Conservation (phyloP, 1,140 invertebrate genomes). For the Phortica variegata region DNA sequence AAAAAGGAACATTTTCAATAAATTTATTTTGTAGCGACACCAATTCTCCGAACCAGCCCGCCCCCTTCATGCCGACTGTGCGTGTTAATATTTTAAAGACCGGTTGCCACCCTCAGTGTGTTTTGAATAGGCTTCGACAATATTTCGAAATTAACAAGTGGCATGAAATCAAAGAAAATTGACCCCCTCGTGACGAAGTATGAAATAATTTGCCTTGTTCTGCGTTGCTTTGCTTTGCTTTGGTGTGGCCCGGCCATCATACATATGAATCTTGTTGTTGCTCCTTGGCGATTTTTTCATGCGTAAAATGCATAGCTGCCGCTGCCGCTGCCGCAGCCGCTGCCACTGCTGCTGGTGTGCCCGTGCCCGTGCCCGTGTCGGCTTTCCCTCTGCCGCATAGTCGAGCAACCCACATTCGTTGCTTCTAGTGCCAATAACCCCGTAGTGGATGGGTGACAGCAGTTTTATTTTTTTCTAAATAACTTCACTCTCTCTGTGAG, state of each 20-base stretch:
- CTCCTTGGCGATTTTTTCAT: constrained; percentile 26
- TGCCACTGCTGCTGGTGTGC: constrained; percentile 4
- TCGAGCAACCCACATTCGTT: too few species aligned
- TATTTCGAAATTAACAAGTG: constrained; percentile 41
- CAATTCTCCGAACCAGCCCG: too few species aligned
- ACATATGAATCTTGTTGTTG: constrained; percentile 9
- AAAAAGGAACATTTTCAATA: too few species aligned
- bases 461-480: too few species aligned
- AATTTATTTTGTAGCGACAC: too few species aligned
- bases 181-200: constrained; percentile 27
- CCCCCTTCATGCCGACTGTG: constrained; percentile 1
- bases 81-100: constrained; percentile 39
- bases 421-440: too few species aligned
- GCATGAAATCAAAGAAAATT: constrained; percentile 43
- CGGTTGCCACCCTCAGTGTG: constrained; percentile 29
- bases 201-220: too few species aligned
- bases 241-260: too few species aligned
- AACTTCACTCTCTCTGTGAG: constrained; percentile 19
- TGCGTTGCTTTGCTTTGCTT: too few species aligned
- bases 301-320: constrained; percentile 26
- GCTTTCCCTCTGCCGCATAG: constrained; percentile 1
- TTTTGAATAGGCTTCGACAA: too few species aligned
- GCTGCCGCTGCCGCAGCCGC: constrained; percentile 3
- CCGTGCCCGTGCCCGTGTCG: constrained; percentile 5
- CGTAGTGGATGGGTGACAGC: too few species aligned